A percentile compares a stretch with the other conserved stretches of the same genome.
Evolutionary conservation across 2,888 invertebrate genomes (phyloP).

Genomic region (Bimastos eiseni): DNA sequence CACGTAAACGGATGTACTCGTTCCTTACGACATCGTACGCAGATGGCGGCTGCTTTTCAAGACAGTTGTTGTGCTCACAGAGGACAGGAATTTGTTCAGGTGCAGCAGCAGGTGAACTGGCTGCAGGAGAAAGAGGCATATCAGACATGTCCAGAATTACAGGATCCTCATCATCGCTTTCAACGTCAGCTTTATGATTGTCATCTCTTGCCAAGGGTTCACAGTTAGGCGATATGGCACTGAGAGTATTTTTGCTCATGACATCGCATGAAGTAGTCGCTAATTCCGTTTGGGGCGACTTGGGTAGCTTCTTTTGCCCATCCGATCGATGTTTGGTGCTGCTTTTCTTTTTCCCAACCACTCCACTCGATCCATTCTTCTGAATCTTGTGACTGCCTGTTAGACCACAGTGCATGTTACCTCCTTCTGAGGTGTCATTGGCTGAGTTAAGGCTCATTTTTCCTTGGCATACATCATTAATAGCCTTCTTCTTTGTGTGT

Average conservation of each 20-base stretch:
- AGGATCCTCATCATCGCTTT: neutral
- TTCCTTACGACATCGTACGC: constrained; percentile 13
- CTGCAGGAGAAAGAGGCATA: neutral
- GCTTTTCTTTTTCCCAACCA: neutral
- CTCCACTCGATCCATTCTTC: neutral
- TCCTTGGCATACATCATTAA: neutral
- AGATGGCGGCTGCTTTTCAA: neutral
- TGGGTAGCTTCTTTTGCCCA: neutral
- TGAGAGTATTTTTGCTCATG: neutral
- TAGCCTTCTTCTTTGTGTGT: neutral
- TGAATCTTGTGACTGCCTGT: neutral
- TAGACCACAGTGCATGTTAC: neutral
- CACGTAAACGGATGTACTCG: constrained; percentile 20
- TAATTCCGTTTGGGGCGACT: neutral
- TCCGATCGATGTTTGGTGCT: neutral
- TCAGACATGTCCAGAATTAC: neutral
- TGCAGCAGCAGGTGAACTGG: neutral
- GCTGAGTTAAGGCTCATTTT: neutral
- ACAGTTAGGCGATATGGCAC: neutral
- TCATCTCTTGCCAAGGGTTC: neutral
- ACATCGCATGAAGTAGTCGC: neutral
- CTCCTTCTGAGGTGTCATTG: neutral
- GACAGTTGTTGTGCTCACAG: neutral
- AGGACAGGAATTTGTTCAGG: neutral
- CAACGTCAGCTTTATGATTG: neutral